Evolutionary conservation across 2,888 invertebrate species (phyloP).

Genomic region (Sarcophaga variegata): DNA sequence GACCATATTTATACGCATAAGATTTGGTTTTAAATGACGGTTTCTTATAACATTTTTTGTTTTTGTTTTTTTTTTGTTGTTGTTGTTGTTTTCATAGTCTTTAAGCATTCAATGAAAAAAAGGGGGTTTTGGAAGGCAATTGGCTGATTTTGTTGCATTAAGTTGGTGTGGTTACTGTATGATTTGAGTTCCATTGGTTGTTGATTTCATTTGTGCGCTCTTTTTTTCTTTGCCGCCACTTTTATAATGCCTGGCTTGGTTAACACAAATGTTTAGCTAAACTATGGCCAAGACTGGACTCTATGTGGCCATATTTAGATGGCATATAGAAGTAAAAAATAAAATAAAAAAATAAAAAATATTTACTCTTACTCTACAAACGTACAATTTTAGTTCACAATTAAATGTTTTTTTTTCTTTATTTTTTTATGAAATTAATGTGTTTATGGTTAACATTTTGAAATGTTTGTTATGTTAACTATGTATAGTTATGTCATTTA

Average conservation of each 20-base stretch:
- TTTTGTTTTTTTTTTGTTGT: neutral
- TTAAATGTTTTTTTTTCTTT: slow-evolving; percentile 24
- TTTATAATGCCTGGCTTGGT: slow-evolving; percentile 14
- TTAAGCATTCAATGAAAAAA: neutral
- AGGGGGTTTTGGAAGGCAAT: slow-evolving; percentile 1
- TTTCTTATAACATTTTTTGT: neutral
- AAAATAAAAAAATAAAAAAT: neutral
- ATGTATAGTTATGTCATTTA: slow-evolving; percentile 67
- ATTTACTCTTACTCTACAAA: neutral
- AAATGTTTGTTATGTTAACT: slow-evolving; percentile 70
- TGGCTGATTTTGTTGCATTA: slow-evolving; percentile 33
- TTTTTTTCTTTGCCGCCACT: neutral
- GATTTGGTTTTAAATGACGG: slow-evolving; percentile 1
- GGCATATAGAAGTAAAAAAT: neutral
- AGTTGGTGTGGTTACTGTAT: slow-evolving; percentile 34
- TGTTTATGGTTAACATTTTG: slow-evolving; percentile 67
- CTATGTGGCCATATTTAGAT: slow-evolving; percentile 22
- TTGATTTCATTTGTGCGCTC: neutral
- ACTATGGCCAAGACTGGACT: slow-evolving; percentile 3
- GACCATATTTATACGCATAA: slow-evolving; percentile 13
- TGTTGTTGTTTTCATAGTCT: neutral
- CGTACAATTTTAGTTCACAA: slow-evolving; percentile 37
- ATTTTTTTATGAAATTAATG: slow-evolving; percentile 60
- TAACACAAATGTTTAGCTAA: slow-evolving; percentile 8
- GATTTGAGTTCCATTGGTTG: slow-evolving; percentile 30